Percentiles rank a stretch among this genome's conserved stretches.
These are phyloP conservation scores for Drosophila watanabei DNA, from an alignment of 1,140 invertebrate species.

Conservation along the genomic window DNA sequence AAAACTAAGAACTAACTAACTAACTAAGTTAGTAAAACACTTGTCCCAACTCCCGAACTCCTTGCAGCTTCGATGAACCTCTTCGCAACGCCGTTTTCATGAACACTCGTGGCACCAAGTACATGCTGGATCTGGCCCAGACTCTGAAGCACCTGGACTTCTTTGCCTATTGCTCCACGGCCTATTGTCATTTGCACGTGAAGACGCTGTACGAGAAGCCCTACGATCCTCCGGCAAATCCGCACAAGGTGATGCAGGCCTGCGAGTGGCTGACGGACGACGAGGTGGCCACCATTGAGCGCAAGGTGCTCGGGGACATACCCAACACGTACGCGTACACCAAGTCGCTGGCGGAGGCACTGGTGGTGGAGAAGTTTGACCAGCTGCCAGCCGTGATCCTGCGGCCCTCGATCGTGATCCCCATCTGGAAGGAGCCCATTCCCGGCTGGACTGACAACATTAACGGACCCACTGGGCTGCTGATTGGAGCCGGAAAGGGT, in stretches of 20 bases:
- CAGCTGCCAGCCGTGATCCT: conserved; percentile 94
- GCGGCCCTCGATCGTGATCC: conserved; percentile 95
- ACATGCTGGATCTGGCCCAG: conserved; percentile 90
- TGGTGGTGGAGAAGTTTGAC: conserved; percentile 92
- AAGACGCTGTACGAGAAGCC: conserved; percentile 90
- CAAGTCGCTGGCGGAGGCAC: conserved; percentile 93
- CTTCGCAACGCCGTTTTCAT: conserved; percentile 91
- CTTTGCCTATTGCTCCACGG: conserved; percentile 88
- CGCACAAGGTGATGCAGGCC: conserved; percentile 94
- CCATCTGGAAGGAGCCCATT: conserved; percentile 92
- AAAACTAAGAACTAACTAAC: not conserved
- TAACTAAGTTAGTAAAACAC: not conserved
- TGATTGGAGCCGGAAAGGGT: conserved; percentile 90
- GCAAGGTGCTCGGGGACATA: conserved; percentile 90
- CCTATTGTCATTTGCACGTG: conserved; percentile 89
- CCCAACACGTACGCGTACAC: conserved; percentile 97
- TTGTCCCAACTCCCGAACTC: not conserved
- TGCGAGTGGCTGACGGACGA: conserved; percentile 95
- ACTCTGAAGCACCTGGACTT: conserved; percentile 91
- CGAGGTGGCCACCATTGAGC: conserved; percentile 89
- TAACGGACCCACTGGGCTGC: conserved; percentile 93
- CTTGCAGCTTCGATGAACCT: conserved; percentile 89
- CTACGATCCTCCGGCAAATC: conserved; percentile 95
- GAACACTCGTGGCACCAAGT: conserved; percentile 91
- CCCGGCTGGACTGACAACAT: conserved; percentile 97